Evolutionary conservation across 2,888 invertebrate species (phyloP).

Genomic region (Drosophila prostipennis): DNA sequence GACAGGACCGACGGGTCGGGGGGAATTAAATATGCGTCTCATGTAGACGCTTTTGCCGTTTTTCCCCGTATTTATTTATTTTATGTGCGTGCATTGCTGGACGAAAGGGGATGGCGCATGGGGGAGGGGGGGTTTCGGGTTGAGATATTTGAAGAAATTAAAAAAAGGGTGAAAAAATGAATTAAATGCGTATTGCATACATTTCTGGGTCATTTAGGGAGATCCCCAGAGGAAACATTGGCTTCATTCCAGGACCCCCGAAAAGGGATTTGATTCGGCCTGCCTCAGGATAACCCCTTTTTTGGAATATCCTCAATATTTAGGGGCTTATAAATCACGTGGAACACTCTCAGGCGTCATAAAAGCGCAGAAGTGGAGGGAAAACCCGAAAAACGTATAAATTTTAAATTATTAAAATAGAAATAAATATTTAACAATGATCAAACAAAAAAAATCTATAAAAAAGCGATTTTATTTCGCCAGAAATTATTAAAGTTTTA

Average conservation of each 20-base stretch:
- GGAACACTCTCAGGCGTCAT: background rate
- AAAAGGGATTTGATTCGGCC: conserved; percentile 21
- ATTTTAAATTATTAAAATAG: no score
- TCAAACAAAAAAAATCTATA: no score
- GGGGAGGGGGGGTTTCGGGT: background rate
- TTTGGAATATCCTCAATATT: background rate
- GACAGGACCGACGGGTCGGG: conserved; percentile 26
- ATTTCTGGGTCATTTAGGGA: conserved; percentile 57
- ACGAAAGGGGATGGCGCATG: conserved; percentile 1
- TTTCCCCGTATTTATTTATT: conserved; percentile 66
- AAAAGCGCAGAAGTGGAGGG: no score
- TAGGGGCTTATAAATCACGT: conserved; percentile 16
- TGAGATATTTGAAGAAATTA: conserved; percentile 61
- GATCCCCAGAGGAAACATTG: conserved; percentile 29
- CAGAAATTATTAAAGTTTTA: no score
- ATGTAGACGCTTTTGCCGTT: conserved; percentile 57
- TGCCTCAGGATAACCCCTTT: background rate
- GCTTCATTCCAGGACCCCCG: conserved; percentile 3
- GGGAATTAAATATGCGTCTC: conserved; percentile 76
- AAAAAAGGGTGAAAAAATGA: conserved; percentile 48
- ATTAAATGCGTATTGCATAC: conserved; percentile 54
- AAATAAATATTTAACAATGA: no score
- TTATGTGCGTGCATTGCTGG: conserved; percentile 71
- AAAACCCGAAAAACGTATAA: no score
- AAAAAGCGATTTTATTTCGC: no score